Evolutionary conservation across 2,797 vertebrate species (phyloP).

Genomic region (Pseudopleuronectes americanus): DNA sequence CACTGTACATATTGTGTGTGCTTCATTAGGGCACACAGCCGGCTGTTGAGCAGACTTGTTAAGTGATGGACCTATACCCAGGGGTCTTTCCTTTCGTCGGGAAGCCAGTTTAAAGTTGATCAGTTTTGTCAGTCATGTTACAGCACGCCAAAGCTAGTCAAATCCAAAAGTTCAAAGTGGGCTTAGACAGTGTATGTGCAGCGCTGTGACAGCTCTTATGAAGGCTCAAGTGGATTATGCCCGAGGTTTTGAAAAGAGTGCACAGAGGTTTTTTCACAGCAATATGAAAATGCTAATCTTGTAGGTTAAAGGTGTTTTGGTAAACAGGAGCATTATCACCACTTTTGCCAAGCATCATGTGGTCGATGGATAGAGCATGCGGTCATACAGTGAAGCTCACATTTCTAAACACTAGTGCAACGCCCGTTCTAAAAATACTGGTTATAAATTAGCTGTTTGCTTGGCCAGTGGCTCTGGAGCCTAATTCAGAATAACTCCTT

Average conservation of each 20-base stretch:
- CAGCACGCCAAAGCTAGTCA: conserved; percentile 51
- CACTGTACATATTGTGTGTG: no score
- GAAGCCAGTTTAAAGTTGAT: conserved; percentile 43
- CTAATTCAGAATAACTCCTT: no score
- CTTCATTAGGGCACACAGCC: neutral
- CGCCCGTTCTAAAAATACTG: no score
- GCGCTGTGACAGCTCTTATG: conserved; percentile 46
- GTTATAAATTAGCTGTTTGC: no score
- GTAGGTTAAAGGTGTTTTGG: neutral
- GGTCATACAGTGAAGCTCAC: no score
- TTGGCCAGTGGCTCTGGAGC: no score
- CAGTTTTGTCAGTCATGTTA: conserved; percentile 42
- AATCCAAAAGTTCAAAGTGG: conserved; percentile 61
- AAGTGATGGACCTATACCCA: conserved; percentile 9
- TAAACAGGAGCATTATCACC: neutral
- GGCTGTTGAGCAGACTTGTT: neutral
- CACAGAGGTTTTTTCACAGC: neutral
- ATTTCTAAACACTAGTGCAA: no score
- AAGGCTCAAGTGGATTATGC: conserved; percentile 56
- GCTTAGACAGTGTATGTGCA: conserved; percentile 33
- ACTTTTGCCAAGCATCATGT: neutral
- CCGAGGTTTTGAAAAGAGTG: conserved; percentile 37
- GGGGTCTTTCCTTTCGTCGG: conserved; percentile 11
- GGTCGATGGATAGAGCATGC: neutral
- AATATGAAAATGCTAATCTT: neutral